Evolutionary conservation across 2,888 invertebrate genomes (phyloP).

Genomic region (Geotrupes spiniger): DNA sequence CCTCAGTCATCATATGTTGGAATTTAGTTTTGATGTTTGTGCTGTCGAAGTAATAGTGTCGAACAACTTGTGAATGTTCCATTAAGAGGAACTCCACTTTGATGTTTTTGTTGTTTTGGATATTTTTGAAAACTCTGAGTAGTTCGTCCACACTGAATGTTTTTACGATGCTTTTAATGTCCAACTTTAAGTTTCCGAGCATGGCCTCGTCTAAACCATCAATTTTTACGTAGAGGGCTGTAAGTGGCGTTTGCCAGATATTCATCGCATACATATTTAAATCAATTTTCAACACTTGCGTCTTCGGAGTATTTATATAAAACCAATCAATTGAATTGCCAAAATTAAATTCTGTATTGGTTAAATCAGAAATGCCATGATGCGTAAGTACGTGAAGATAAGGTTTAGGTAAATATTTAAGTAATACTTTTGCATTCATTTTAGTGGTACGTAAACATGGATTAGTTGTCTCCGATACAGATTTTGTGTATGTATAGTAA

Average conservation of each 20-base stretch:
- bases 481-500: constrained; percentile 50
- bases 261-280: constrained; percentile 17
- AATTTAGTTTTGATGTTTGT: constrained; percentile 24
- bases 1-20: constrained; percentile 8
- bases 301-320: constrained; percentile 2
- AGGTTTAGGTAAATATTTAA: constrained; percentile 41
- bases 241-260: constrained; percentile 19
- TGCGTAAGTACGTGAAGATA: constrained; percentile 36
- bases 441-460: constrained; percentile 45
- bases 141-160: constrained; percentile 9
- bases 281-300: not conserved
- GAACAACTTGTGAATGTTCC: constrained; percentile 26
- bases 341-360: constrained; percentile 47
- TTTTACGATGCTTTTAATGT: not conserved
- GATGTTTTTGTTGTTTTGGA: constrained; percentile 26
- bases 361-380: constrained; percentile 46
- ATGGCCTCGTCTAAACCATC: constrained; percentile 29
- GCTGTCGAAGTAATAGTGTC: constrained; percentile 24
- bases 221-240: constrained; percentile 24
- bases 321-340: constrained; percentile 36
- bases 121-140: constrained; percentile 16
- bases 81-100: constrained; percentile 30
- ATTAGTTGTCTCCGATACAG: constrained; percentile 46
- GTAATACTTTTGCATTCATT: constrained; percentile 41
- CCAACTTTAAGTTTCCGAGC: constrained; percentile 9